A percentile compares a stretch with the other conserved stretches of the same genome.
These are phyloP conservation scores for Eumacrocentrus americanus DNA, from an alignment of 2,888 invertebrate species.

Conservation along the genomic window DNA sequence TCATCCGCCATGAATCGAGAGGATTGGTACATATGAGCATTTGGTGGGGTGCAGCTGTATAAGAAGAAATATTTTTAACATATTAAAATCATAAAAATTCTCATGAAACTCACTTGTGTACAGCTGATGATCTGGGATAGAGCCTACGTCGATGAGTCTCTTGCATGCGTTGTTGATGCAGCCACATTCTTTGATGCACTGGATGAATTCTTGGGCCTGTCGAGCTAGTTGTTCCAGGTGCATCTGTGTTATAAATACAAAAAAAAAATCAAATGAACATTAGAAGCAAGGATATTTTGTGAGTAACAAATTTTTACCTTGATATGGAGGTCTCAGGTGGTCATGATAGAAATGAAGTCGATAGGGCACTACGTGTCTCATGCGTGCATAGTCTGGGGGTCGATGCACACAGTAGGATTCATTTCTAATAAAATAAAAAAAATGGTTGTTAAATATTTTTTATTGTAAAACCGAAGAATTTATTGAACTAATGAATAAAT, in stretches of 20 bases:
- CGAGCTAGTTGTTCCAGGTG: constrained; percentile 32
- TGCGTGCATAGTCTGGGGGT: constrained; percentile 36
- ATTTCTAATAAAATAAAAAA: constrained; percentile 30
- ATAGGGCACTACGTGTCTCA: constrained; percentile 21
- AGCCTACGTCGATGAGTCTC: constrained; percentile 65
- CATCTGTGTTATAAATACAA: constrained; percentile 30
- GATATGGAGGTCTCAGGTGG: constrained; percentile 41
- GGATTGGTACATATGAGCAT: constrained; percentile 44
- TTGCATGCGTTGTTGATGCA: constrained; percentile 73
- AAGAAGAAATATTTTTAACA: too few relatives aligned
- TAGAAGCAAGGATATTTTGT: too few relatives aligned
- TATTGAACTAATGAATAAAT: not conserved
- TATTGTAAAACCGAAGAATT: too few relatives aligned
- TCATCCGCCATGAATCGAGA: constrained; percentile 42
- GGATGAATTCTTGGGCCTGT: constrained; percentile 69
- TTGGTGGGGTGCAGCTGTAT: constrained; percentile 44
- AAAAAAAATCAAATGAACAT: constrained; percentile 16
- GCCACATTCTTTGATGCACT: constrained; percentile 77
- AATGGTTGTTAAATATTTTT: too few relatives aligned
- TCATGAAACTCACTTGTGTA: constrained; percentile 43
- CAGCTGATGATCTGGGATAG: constrained; percentile 42
- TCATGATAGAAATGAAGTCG: constrained; percentile 37
- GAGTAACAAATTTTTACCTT: constrained; percentile 40
- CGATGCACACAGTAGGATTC: constrained; percentile 44
- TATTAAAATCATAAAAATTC: constrained; percentile 11